Conservation (phyloP, 2,888 invertebrate species). For the Zaprionus obscuricornis region DNA sequence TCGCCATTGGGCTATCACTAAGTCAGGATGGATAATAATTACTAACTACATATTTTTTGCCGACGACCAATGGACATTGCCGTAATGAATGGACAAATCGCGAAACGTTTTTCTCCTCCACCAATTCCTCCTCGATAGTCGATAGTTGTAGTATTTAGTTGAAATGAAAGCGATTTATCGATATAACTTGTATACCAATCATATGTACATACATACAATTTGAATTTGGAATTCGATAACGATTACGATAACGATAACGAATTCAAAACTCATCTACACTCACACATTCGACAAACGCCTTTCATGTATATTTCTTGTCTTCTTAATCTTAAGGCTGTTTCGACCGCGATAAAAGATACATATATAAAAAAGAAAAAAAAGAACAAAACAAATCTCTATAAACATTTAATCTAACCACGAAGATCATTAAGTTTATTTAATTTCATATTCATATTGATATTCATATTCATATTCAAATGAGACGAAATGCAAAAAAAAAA, state of each 20-base stretch:
- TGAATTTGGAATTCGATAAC: constrained; percentile 12
- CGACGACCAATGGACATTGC: constrained; percentile 67
- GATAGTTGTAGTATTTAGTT: constrained; percentile 73
- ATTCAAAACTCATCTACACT: constrained; percentile 45
- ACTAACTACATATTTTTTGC: constrained; percentile 27
- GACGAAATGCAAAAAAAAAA: constrained; percentile 30
- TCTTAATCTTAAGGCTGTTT: constrained; percentile 83
- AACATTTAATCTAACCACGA: constrained; percentile 53
- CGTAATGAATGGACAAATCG: constrained; percentile 48
- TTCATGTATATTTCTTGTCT: constrained; percentile 74
- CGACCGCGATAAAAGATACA: constrained; percentile 82
- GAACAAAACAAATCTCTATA: constrained; percentile 61
- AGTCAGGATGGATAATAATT: constrained; percentile 35
- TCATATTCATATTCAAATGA: constrained; percentile 14
- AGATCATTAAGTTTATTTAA: constrained; percentile 15
- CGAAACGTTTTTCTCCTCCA: constrained; percentile 46
- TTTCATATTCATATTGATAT: constrained; percentile 15
- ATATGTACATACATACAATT: constrained; percentile 60
- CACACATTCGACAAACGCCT: constrained; percentile 59
- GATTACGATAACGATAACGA: not conserved
- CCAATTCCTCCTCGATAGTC: constrained; percentile 56
- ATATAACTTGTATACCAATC: no score
- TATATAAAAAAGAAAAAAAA: constrained; percentile 54
- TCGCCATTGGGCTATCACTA: constrained; percentile 64
- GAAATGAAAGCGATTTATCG: constrained; percentile 68